These are phyloP conservation scores for Drosophila algonquin DNA, from an alignment of 2,888 invertebrate species.

Conservation along the genomic window DNA sequence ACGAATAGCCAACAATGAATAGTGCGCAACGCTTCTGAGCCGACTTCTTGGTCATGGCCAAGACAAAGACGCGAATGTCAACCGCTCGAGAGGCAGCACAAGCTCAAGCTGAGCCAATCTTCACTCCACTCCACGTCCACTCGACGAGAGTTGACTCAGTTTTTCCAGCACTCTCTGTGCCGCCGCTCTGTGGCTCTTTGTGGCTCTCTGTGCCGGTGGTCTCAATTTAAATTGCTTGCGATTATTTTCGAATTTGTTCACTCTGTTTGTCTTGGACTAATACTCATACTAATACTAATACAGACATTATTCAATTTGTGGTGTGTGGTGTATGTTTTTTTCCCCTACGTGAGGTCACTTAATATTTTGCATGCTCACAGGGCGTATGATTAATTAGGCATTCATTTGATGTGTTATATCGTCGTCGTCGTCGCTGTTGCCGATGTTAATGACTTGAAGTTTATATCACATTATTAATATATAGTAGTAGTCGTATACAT, in stretches of 20 bases:
- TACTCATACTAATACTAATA: slow-evolving; percentile 55
- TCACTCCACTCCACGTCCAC: slow-evolving; percentile 11
- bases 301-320: slow-evolving; percentile 64
- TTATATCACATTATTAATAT: slow-evolving; percentile 30
- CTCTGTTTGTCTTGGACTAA: slow-evolving; percentile 47
- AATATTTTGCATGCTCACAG: slow-evolving; percentile 62
- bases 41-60: slow-evolving; percentile 77
- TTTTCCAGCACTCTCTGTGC: slow-evolving; percentile 39
- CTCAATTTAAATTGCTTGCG: slow-evolving; percentile 65
- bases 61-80: slow-evolving; percentile 72
- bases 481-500: slow-evolving; percentile 19
- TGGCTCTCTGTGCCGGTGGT: slow-evolving; percentile 31
- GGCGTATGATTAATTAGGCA: slow-evolving; percentile 65
- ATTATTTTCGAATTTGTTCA: slow-evolving; percentile 69
- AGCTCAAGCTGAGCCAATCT: background rate
- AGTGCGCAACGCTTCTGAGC: slow-evolving; percentile 56
- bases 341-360: slow-evolving; percentile 57
- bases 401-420: slow-evolving; percentile 45
- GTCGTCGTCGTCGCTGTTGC: slow-evolving; percentile 9
- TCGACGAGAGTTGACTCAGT: slow-evolving; percentile 32
- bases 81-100: slow-evolving; percentile 44
- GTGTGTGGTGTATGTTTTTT: slow-evolving; percentile 11
- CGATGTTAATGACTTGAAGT: slow-evolving; percentile 16
- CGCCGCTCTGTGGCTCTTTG: background rate
- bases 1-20: slow-evolving; percentile 21